Evolutionary conservation across 2,888 invertebrate species (phyloP), one percentile per base, ranked within the genome.

Genomic region (Sabatieria punctata): DNA sequence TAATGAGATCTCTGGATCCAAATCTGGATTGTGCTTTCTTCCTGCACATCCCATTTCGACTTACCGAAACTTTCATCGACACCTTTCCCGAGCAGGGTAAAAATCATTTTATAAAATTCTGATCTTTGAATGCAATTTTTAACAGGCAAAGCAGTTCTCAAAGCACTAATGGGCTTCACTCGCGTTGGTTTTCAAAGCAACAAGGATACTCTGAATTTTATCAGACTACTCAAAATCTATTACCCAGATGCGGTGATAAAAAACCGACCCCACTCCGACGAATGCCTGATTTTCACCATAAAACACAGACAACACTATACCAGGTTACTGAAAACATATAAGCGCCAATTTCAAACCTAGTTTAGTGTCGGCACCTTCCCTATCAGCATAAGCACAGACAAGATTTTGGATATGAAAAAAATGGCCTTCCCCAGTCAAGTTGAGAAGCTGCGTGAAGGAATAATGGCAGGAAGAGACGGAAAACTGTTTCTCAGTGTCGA

Each of bases 151-250:
- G 86, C 86, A 70, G 80, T 89, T 46, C 73, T 89, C 25, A 85
- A 86, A 67, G 88, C 88, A 52, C 81, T 89, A 75, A 73, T 89
- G 44, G 81, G 79, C 75, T 69, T 85, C 67, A 88, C 88, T 61
- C 80, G 88, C 80, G 85, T 88, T 39, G 85, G 85, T 35, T 86
- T 86, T 65, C 86, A 86, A 65, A 85, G 85, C 57, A 79, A 80
- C 53, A 13, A 30, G 8, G 33, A 33, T 33, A 33, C 33, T 33
- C n/a, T 33, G n/a, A 33, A 33, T 33, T 33, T 33, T 33, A n/a
- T 33, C n/a, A 11, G 33, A 33, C n/a, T 33, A n/a, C 13, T 33
- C n/a, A n/a, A 33, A 33, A n/a, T 13, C n/a, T 33, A 13, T 33
- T 11, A 13, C n/a, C 33, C 33, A 33, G n/a, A n/a, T n/a, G 33